phyloP scores from a whole-genome alignment of 2,888 invertebrate genomes.

The Drosophila barbarae region DNA sequence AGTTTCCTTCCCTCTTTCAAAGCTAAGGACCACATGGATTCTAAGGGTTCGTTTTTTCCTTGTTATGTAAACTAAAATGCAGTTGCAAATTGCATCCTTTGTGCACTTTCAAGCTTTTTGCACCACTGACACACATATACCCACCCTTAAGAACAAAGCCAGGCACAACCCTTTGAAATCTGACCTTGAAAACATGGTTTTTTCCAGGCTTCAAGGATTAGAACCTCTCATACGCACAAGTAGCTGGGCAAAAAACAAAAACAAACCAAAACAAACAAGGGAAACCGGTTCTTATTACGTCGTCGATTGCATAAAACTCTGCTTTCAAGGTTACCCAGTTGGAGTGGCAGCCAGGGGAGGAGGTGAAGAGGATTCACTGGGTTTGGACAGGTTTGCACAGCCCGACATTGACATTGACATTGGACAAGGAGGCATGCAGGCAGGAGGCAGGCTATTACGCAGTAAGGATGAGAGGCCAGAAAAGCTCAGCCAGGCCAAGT shows the following conservation, averaged over 20 bases:
- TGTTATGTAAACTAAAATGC: slow-evolving; percentile 13
- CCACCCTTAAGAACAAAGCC: slow-evolving; percentile 1
- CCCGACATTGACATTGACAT: slow-evolving; percentile 44
- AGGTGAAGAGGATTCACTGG: not conserved
- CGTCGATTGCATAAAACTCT: slow-evolving; percentile 41
- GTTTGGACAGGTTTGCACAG: slow-evolving; percentile 39
- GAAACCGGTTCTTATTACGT: slow-evolving; percentile 65
- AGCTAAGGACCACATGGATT: no score
- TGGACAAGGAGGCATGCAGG: slow-evolving; percentile 15
- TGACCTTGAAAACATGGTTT: slow-evolving; percentile 20
- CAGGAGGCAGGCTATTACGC: slow-evolving; percentile 3
- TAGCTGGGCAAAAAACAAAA: slow-evolving; percentile 31
- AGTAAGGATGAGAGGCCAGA: slow-evolving; percentile 31
- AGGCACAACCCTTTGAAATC: slow-evolving; percentile 4
- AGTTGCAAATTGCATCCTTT: slow-evolving; percentile 18
- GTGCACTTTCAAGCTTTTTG: slow-evolving; percentile 15
- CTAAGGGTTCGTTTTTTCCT: slow-evolving; percentile 1
- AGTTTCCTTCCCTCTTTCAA: not conserved
- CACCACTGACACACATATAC: slow-evolving; percentile 39
- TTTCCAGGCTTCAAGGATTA: slow-evolving; percentile 23
- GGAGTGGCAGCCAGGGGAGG: slow-evolving; percentile 2
- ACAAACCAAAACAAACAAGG: slow-evolving; percentile 33
- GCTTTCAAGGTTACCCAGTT: slow-evolving; percentile 38
- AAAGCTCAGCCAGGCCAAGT: slow-evolving; percentile 33
- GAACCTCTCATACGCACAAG: slow-evolving; percentile 28